Percentiles rank a stretch among this genome's conserved stretches.
These are phyloP conservation scores for Plagiodera versicolora DNA, from an alignment of 2,888 invertebrate species.

Conservation along the genomic window DNA sequence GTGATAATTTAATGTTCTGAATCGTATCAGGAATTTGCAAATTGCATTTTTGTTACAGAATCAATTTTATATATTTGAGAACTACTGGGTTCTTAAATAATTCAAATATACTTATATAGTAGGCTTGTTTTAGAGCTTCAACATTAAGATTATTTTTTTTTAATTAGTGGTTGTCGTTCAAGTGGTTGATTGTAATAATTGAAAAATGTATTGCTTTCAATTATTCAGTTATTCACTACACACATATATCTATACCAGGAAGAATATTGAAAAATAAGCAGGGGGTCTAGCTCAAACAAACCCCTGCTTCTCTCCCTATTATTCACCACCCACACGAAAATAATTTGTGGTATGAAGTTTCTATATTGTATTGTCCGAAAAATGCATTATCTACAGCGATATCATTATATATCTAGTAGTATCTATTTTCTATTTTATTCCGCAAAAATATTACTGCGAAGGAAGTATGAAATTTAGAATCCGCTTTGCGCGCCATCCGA, in stretches of 20 bases:
- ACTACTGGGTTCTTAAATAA: neutral
- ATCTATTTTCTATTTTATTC: neutral
- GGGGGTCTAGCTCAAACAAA: neutral
- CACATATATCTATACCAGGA: too few relatives aligned
- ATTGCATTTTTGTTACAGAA: conserved; percentile 19
- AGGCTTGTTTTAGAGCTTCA: conserved; percentile 32
- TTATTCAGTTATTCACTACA: too few relatives aligned
- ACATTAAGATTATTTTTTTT: conserved; percentile 8
- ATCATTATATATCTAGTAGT: neutral
- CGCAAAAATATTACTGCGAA: neutral
- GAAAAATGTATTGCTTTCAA: neutral
- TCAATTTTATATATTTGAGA: conserved; percentile 12
- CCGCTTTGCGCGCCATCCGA: too few relatives aligned
- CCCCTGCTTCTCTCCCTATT: neutral
- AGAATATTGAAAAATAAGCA: too few relatives aligned
- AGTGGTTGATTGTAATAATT: neutral
- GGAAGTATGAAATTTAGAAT: too few relatives aligned
- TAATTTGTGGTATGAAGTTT: neutral
- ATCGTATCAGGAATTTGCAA: neutral
- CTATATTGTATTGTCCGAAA: neutral
- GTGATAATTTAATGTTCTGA: conserved; percentile 26
- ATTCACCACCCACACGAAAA: too few relatives aligned
- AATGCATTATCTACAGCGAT: neutral
- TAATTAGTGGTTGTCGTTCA: neutral
- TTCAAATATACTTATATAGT: conserved; percentile 8